Base-by-base conservation (phyloP, 2,113 vertebrate species). In the Hystrix cristata region DNA sequence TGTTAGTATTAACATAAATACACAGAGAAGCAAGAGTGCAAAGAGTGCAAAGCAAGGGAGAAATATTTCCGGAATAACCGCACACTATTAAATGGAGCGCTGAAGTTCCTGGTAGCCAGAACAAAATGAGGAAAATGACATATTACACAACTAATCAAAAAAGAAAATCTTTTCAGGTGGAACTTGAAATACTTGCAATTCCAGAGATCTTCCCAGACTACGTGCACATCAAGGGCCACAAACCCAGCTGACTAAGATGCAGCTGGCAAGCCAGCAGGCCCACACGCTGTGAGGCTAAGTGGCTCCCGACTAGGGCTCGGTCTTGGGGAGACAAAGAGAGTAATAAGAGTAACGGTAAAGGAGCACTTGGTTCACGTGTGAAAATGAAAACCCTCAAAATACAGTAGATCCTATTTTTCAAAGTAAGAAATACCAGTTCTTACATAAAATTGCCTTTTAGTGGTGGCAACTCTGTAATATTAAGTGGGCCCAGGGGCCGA, bases 121-220 rank as follows among this genome's bases (percentile, higher is more conserved):
- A 62, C 27, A 46, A 72, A 94, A 71, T 93, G 29, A 87, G 69
- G 85, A 81, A 69, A 31, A 51, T 10, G 62, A 9, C 31, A 60
- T 74, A 51, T 29, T 76, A n/a, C 53, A 95, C 83, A 60, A 25
- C 43, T 64, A 89, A 51, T 60, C 65, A 79, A 65, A 60, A 87
- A 3, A 93, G 38, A 89, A 53, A 62, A 78, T 48, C 1, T 82
- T 95, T 71, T 62, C 12, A 78, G 27, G 16, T 51, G 6, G 38
- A 60, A 71, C 19, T 15, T 43, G 14, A 62, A 80, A 57, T 51
- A 53, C 91, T 19, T 59, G 46, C 57, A 29, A 55, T 19, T 72
- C 81, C 81, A 64, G 53, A 82, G 55, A 5, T 67, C 19, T 23
- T 78, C 21, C 59, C 72, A 62, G 14, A 34, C 80, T n/a, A 85